A percentile compares a stretch with the other conserved stretches of the same genome.
Evolutionary conservation across 2,797 vertebrate species (phyloP).

Genomic region (Bucorvus abyssinicus): DNA sequence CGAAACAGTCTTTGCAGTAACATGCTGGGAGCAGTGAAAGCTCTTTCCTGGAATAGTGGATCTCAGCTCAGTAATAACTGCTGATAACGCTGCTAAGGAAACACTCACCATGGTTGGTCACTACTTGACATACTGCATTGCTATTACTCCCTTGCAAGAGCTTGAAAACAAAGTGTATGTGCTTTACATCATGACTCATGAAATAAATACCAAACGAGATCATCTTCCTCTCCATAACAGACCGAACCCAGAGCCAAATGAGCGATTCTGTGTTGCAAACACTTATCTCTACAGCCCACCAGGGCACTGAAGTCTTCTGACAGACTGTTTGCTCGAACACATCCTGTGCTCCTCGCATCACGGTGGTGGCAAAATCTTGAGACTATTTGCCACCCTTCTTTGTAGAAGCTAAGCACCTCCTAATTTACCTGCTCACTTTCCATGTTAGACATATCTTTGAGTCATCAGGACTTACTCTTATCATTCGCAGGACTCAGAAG

Average conservation of each 20-base stretch:
- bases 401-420: background rate
- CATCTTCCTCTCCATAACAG: background rate
- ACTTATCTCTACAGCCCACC: background rate
- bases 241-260: background rate
- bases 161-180: background rate
- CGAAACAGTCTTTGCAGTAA: background rate
- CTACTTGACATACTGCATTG: background rate
- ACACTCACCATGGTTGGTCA: accelerated
- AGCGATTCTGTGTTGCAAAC: background rate
- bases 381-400: background rate
- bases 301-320: background rate
- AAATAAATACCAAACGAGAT: background rate
- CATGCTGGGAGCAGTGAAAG: background rate
- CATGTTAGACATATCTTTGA: background rate
- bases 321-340: background rate
- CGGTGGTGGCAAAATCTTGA: background rate
- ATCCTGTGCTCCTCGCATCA: accelerated
- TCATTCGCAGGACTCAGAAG: background rate
- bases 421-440: background rate
- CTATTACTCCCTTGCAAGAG: too few relatives aligned
- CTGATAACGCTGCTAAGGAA: background rate
- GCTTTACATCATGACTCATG: background rate
- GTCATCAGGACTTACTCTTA: background rate
- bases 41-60: background rate
- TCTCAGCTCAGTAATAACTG: background rate